Conservation (phyloP, 2,888 invertebrate genomes). For the Proisotoma minuta region DNA sequence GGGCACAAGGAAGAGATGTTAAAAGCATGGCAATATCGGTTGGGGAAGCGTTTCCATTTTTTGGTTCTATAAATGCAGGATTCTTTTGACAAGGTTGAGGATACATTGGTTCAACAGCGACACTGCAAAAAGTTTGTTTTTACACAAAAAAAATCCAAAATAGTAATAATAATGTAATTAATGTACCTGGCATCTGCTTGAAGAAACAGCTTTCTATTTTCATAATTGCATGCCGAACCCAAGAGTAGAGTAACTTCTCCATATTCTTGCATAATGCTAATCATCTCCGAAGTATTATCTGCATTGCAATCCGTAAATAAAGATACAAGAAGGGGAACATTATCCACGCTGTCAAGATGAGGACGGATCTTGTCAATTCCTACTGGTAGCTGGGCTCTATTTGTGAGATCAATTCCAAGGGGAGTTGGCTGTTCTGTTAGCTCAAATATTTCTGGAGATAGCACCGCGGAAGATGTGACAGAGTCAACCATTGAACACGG, state of each 20-base stretch:
- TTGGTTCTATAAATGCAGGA: constrained; percentile 53
- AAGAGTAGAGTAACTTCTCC: constrained; percentile 92
- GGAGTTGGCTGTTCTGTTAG: constrained; percentile 63
- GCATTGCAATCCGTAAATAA: constrained; percentile 96
- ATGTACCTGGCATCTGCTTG: constrained; percentile 81
- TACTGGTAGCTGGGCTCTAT: constrained; percentile 87
- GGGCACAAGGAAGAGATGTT: constrained; percentile 82
- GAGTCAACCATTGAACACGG: neutral
- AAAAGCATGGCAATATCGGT: constrained; percentile 75
- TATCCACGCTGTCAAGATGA: constrained; percentile 91
- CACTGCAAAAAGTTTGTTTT: constrained; percentile 56
- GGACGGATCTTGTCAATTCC: constrained; percentile 93
- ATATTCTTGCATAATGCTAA: constrained; percentile 92
- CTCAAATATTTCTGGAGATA: constrained; percentile 43
- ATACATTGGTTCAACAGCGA: constrained; percentile 87
- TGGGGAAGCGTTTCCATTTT: constrained; percentile 58
- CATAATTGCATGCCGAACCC: constrained; percentile 83
- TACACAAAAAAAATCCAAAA: constrained; percentile 1
- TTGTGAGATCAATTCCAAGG: constrained; percentile 87
- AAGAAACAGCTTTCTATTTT: constrained; percentile 87
- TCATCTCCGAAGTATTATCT: constrained; percentile 85
- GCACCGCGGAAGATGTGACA: constrained; percentile 32
- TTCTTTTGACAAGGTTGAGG: constrained; percentile 75
- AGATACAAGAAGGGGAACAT: constrained; percentile 93
- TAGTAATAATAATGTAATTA: neutral